Conservation (phyloP, 2,113 vertebrate genomes). For the Triplophysa tibetana region DNA sequence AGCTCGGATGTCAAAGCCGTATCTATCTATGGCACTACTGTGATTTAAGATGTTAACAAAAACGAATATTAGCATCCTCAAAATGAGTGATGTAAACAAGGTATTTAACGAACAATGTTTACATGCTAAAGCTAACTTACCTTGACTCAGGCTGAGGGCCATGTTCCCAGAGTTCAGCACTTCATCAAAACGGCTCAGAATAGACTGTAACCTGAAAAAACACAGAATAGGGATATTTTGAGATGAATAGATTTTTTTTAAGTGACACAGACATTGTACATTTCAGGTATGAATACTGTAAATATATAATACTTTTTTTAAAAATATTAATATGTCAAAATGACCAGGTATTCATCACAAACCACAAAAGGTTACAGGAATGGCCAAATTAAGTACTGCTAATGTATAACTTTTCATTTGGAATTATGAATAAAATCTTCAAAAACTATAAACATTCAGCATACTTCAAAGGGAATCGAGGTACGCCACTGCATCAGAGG, state of each 20-base stretch:
- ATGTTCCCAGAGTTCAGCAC: conserved; percentile 87
- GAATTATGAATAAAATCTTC: not conserved
- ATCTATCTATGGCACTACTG: not conserved
- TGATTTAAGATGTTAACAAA: conserved; percentile 10
- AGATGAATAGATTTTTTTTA: not conserved
- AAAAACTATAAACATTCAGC: not conserved
- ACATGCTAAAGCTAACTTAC: conserved; percentile 75
- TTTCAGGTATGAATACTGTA: not conserved
- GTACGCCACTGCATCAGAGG: not conserved
- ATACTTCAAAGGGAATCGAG: conserved; percentile 8
- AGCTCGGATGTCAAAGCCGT: conserved; percentile 23
- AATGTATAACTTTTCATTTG: not conserved
- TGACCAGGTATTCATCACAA: not conserved
- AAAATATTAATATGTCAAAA: too few species aligned
- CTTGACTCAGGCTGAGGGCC: conserved; percentile 85
- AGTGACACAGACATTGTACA: not conserved
- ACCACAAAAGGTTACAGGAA: not conserved
- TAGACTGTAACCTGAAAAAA: conserved; percentile 84
- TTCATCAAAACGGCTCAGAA: conserved; percentile 95
- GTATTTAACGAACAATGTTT: not conserved
- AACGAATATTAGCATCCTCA: conserved; percentile 18
- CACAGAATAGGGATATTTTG: conserved; percentile 22
- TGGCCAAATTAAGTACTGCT: too few species aligned
- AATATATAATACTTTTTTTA: too few species aligned
- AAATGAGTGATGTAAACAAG: not conserved